Base-by-base conservation (phyloP, 1,140 invertebrate genomes). In the Papilio machaon region DNA sequence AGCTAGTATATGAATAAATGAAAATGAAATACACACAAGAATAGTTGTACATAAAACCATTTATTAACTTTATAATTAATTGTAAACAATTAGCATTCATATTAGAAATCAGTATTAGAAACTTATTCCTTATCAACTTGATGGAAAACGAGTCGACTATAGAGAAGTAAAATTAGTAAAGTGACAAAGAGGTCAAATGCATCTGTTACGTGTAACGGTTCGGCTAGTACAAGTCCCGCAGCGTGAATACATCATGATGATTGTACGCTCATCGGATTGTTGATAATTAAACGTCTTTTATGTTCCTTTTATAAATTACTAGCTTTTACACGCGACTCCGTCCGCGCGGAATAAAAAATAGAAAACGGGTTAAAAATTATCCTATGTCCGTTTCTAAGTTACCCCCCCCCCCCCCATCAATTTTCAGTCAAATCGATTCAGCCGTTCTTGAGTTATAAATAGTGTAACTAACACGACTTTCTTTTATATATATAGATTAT, bases 161-260 rank as follows among this genome's bases (percentile, higher is more conserved):
- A 35, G 74, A 17, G 74, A 35, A 54, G 30, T 78, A 78, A 60
- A 78, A 43, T 78, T 60, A 78, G 54, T 78, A 78, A 60, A 78
- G 74, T 58, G 30, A 60, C 35, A 78, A 78, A 54, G 76, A 78
- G 76, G 76, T 78, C 76, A 78, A 78, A 78, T 38, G 76, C 76
- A 78, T 78, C 76, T 58, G 76, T 78, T 30, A 30, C 23, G 23
- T 30, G 52, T 78, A 78, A 78, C 76, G 76, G 76, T 60, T 52
- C 15, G 38, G 35, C 76, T 60, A 78, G 43, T 78, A 38, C 30
- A 30, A 35, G 76, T 30, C 11, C 38, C 49, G 54, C 23, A 38
- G 58, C 76, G 76, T 78, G 76, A 60, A 77, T 58, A 35, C 49
- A 78, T 60, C 76, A 78, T 78, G 49, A 0, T 52, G 38, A n/a